Evolutionary conservation across 2,888 invertebrate species (phyloP).

Genomic region (Chaitophorus viminalis): DNA sequence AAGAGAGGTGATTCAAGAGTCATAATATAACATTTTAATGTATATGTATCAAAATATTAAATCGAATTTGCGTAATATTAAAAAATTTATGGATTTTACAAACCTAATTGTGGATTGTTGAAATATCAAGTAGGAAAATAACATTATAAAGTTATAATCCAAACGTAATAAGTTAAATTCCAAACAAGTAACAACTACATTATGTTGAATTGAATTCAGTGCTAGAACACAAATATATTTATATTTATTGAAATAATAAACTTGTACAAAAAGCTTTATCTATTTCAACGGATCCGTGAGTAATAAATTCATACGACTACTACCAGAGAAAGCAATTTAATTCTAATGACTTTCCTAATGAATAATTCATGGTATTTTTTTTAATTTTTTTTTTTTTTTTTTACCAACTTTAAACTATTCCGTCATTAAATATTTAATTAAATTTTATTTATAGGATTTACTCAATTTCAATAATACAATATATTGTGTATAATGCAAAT

Average conservation of each 20-base stretch:
- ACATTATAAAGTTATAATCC: not conserved
- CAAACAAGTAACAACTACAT: no score
- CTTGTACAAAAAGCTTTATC: no score
- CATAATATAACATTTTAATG: no score
- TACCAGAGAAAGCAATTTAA: not conserved
- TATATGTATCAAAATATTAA: no score
- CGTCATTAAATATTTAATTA: slow-evolving; percentile 21
- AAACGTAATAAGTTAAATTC: not conserved
- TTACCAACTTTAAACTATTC: not conserved
- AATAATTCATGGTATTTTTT: slow-evolving; percentile 15
- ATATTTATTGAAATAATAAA: no score
- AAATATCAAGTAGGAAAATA: no score
- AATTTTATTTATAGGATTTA: slow-evolving; percentile 15
- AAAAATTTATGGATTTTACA: no score
- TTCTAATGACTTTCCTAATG: slow-evolving; percentile 4
- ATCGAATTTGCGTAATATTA: no score
- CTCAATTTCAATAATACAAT: not conserved
- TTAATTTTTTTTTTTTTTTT: not conserved
- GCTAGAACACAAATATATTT: not conserved
- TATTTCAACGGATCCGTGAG: not conserved
- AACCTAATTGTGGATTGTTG: no score
- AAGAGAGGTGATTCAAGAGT: no score
- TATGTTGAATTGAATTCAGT: no score
- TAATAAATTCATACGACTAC: slow-evolving; percentile 1
- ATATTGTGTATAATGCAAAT: not conserved